Evolutionary conservation across 2,888 invertebrate genomes (phyloP).

Genomic region (Drosophila ezoana): DNA sequence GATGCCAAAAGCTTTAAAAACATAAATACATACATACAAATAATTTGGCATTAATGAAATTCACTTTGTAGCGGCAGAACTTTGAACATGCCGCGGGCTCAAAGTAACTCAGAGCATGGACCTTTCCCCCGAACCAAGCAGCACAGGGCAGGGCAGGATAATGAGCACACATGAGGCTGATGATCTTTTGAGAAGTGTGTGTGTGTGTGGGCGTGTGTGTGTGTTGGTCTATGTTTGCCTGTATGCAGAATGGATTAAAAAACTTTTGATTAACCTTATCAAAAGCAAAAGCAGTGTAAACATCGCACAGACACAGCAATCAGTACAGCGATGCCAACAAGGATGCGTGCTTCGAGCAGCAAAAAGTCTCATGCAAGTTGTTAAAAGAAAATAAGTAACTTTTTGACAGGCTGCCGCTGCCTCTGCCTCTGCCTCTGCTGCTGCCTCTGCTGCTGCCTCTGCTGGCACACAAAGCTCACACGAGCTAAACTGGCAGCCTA

Average conservation of each 20-base stretch:
- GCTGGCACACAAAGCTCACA: conserved; percentile 38
- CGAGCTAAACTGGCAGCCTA: conserved; percentile 55
- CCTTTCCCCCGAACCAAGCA: conserved; percentile 2
- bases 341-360: conserved; percentile 34
- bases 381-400: conserved; percentile 80
- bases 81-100: conserved; percentile 62
- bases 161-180: conserved; percentile 74
- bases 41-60: conserved; percentile 81
- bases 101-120: conserved; percentile 42
- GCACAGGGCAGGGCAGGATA: conserved; percentile 47
- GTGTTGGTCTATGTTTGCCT: conserved; percentile 63
- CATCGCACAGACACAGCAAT: conserved; percentile 70
- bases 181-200: conserved; percentile 44
- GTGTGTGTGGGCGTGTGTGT: conserved; percentile 15
- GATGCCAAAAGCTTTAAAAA: conserved; percentile 41
- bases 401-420: conserved; percentile 68
- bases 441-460: conserved; percentile 9
- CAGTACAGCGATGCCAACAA: conserved; percentile 48
- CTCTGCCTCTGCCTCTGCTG: conserved; percentile 25
- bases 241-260: conserved; percentile 82
- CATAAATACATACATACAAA: conserved; percentile 71
- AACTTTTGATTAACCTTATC: conserved; percentile 83
- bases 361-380: conserved; percentile 75
- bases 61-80: conserved; percentile 68
- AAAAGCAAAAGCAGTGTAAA: conserved; percentile 80